Evolutionary conservation across 2,113 vertebrate genomes (phyloP).

Genomic region (Vulpes ferrilata): DNA sequence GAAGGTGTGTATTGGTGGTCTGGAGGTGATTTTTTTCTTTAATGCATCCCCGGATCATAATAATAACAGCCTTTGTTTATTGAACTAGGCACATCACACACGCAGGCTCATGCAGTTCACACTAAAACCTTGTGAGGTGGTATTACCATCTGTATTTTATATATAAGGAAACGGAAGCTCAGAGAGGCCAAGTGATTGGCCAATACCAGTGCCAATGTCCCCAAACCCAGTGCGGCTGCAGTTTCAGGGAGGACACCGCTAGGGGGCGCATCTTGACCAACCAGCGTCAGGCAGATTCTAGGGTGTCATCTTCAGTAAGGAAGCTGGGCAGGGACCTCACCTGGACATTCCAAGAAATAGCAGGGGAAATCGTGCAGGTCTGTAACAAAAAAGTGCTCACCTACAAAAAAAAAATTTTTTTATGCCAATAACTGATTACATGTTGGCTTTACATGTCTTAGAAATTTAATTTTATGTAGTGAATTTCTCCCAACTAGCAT

Average conservation of each 20-base stretch:
- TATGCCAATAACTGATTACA: background rate
- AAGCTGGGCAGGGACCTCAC: background rate
- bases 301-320: background rate
- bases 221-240: background rate
- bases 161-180: background rate
- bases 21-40: background rate
- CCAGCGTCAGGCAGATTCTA: background rate
- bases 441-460: background rate
- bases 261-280: background rate
- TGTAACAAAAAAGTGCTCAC: no score
- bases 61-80: constrained; percentile 21
- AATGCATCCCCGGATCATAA: background rate
- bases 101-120: background rate
- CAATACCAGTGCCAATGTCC: background rate
- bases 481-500: background rate
- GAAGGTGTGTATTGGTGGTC: background rate
- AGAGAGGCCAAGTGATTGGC: background rate
- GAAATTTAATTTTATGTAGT: background rate
- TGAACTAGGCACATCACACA: background rate
- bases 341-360: background rate
- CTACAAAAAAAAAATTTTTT: background rate
- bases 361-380: background rate
- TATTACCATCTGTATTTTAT: background rate
- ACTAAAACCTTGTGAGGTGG: background rate
- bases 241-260: background rate